phyloP scores from a whole-genome alignment of 2,113 vertebrate species.

The Sardina pilchardus region DNA sequence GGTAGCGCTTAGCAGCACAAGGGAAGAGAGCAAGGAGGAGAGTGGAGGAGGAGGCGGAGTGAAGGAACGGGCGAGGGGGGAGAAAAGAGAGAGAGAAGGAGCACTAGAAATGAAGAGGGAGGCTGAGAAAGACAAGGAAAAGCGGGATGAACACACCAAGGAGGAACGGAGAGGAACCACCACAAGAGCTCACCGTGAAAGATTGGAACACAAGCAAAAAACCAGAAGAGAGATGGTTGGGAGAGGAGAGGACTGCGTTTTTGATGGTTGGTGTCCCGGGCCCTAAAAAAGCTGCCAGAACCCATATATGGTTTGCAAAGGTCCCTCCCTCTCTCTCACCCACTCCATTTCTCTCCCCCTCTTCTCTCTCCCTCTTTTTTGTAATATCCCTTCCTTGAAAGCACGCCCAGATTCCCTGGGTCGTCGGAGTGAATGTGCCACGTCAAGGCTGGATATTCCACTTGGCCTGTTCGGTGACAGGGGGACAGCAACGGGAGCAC shows the following conservation, averaged over 20 bases:
- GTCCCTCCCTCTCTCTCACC: slow-evolving; percentile 92
- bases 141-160: slow-evolving; percentile 24
- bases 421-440: slow-evolving; percentile 97
- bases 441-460: slow-evolving; percentile 98
- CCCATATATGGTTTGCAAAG: slow-evolving; percentile 92
- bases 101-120: not conserved
- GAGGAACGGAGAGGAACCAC: slow-evolving; percentile 25
- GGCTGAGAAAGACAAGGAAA: slow-evolving; percentile 38
- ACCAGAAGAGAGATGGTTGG: slow-evolving; percentile 30
- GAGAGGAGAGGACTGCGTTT: slow-evolving; percentile 63
- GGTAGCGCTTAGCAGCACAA: slow-evolving; percentile 94
- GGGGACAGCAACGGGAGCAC: slow-evolving; percentile 56
- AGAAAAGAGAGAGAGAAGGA: slow-evolving; percentile 49
- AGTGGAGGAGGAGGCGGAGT: slow-evolving; percentile 51
- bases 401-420: slow-evolving; percentile 94
- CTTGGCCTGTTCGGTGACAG: slow-evolving; percentile 68
- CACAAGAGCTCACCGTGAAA: not conserved
- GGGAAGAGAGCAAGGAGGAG: slow-evolving; percentile 59
- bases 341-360: slow-evolving; percentile 54
- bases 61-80: slow-evolving; percentile 44
- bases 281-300: slow-evolving; percentile 87
- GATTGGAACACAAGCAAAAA: slow-evolving; percentile 42
- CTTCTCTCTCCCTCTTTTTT: slow-evolving; percentile 65
- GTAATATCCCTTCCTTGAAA: slow-evolving; percentile 84
- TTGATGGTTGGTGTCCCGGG: slow-evolving; percentile 80